Evolutionary conservation across 2,888 invertebrate species (phyloP).

Genomic region (Nasonovia ribisnigri): DNA sequence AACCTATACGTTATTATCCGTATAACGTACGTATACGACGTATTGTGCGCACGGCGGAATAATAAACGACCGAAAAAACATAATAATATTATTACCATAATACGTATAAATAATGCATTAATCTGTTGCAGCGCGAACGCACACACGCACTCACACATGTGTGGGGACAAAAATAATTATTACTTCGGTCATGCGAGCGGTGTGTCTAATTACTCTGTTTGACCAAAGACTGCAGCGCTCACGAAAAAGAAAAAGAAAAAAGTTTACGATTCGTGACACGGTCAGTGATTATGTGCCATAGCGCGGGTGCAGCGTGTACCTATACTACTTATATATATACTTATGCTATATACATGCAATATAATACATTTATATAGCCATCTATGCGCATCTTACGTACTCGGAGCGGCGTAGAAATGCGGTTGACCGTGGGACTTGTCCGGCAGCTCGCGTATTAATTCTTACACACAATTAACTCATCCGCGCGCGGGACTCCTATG

Average conservation of each 20-base stretch:
- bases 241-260: slow-evolving; percentile 25
- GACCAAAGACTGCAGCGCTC: slow-evolving; percentile 23
- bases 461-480: slow-evolving; percentile 56
- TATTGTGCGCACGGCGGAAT: slow-evolving; percentile 8
- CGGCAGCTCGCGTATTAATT: slow-evolving; percentile 18
- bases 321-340: background rate
- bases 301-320: background rate
- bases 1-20: background rate
- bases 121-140: background rate
- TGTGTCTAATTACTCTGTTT: slow-evolving; percentile 52
- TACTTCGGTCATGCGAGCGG: slow-evolving; percentile 16
- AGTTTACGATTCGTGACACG: slow-evolving; percentile 62
- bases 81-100: background rate
- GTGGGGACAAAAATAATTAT: slow-evolving; percentile 53
- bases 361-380: background rate
- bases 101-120: slow-evolving; percentile 56
- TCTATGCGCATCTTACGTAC: background rate
- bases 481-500: slow-evolving; percentile 1
- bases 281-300: slow-evolving; percentile 45
- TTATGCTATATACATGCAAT: background rate
- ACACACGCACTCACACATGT: background rate
- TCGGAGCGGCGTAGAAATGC: slow-evolving; percentile 40
- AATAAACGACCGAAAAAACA: slow-evolving; percentile 52
- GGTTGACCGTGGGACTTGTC: slow-evolving; percentile 63
- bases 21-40: no score